Evolutionary conservation across 2,113 vertebrate species (phyloP), one percentile per base, ranked within the genome.

Genomic region (Chaetodon trifascialis): DNA sequence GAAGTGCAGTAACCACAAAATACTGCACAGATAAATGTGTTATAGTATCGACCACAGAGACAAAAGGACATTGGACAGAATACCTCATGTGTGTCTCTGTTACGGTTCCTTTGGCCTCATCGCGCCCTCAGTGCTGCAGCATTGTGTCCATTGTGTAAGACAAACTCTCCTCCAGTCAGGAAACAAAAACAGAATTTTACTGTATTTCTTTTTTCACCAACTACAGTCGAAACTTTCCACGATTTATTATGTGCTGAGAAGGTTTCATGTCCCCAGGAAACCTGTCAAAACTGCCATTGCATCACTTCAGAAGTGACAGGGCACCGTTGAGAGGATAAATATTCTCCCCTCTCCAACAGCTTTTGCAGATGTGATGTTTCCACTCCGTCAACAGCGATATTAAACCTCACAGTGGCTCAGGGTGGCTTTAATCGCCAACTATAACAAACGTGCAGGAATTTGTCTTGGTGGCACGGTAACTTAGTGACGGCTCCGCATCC

Each of bases 391-490:
- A 0, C 65, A 6, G 54, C 0, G 12, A 72, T 40, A 65, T 69
- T 68, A 69, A 87, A 87, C 12, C n/a, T 21, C 25, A 76, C 54
- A 4, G 17, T 0, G 1, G 82, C 4, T 72, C 38, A 7, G 1
- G 21, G 30, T 16, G 8, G 16, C 36, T 73, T 81, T 51, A 69
- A 56, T 54, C 9, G 56, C 80, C 70, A 79, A 74, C 73, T 47
- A 0, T 14, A 78, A 73, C 76, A 80, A 62, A 82, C 5, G 46
- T 64, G 72, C 34, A 15, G 78, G 80, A 86, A 52, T 76, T 16
- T 70, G 73, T 40, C 49, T 54, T 5, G 34, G 76, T 85, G 84
- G 71, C 68, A 78, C 60, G 0, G 74, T 73, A 73, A 82, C 7
- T 76, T 60, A 5, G 52, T 15, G 49, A 64, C 64, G 21, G 62